Percentiles rank a stretch among this genome's conserved stretches.
These are phyloP conservation scores for Congeria kusceri DNA, from an alignment of 2,888 invertebrate species.

Conservation along the genomic window DNA sequence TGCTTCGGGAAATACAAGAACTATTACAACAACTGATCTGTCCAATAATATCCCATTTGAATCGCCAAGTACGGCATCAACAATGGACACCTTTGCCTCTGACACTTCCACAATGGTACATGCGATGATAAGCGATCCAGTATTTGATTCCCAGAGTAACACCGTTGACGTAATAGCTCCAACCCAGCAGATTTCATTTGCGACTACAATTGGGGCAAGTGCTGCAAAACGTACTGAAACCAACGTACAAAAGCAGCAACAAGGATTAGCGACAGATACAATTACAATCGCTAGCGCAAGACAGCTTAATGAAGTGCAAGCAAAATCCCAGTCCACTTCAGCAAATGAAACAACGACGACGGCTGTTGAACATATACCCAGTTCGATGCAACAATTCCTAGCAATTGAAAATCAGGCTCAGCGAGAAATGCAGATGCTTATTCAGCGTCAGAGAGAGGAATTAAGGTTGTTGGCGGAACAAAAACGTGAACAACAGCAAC, in stretches of 20 bases:
- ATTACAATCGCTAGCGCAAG: neutral
- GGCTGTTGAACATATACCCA: neutral
- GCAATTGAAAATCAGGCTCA: constrained; percentile 25
- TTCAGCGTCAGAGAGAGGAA: constrained; percentile 29
- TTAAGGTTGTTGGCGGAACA: constrained; percentile 29
- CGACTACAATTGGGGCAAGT: neutral
- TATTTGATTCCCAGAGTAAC: neutral
- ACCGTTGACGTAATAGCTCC: neutral
- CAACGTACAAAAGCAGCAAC: neutral
- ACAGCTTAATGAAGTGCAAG: no score
- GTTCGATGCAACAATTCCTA: neutral
- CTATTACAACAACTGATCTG: neutral
- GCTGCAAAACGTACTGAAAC: neutral
- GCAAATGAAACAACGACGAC: neutral
- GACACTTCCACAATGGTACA: neutral
- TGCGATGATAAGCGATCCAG: neutral
- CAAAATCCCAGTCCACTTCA: no score
- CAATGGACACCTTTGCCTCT: neutral
- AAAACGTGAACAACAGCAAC: constrained; percentile 30
- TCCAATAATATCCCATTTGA: neutral
- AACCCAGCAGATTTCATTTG: neutral
- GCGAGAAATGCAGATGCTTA: constrained; percentile 14
- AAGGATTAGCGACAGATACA: neutral
- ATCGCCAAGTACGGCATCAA: neutral
- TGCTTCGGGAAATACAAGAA: neutral